A percentile compares a stretch with the other conserved stretches of the same genome.
These are phyloP conservation scores for Drosophila tristis DNA, from an alignment of 1,140 invertebrate genomes.

Conservation along the genomic window DNA sequence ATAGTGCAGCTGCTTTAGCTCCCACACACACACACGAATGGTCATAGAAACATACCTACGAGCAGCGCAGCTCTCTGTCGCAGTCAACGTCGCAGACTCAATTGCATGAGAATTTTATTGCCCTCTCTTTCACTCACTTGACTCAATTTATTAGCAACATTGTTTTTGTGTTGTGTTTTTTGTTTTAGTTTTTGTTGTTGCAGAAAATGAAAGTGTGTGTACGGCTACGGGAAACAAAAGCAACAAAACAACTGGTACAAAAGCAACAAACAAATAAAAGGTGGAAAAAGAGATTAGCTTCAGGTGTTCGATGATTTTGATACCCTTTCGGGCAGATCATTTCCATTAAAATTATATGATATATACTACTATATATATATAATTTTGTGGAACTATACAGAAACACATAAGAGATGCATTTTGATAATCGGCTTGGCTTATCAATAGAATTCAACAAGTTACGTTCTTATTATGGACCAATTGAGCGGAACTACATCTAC, in stretches of 20 bases:
- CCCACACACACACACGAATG: constrained; percentile 42
- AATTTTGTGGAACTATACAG: too few species aligned
- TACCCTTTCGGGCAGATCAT: too few species aligned
- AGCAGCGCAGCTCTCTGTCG: not conserved
- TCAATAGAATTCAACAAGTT: too few species aligned
- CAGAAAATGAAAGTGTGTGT: constrained; percentile 74
- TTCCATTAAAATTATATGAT: too few species aligned
- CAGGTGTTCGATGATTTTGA: too few species aligned
- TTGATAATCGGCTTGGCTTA: too few species aligned
- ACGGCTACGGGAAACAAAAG: constrained; percentile 15
- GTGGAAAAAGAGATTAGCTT: too few species aligned
- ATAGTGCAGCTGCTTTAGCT: constrained; percentile 16
- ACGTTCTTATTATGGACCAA: too few species aligned
- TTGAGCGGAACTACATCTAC: too few species aligned
- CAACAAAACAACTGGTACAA: not conserved
- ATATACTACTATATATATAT: too few species aligned
- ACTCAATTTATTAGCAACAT: constrained; percentile 74
- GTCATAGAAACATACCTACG: too few species aligned
- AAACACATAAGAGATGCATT: too few species aligned
- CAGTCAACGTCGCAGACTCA: constrained; percentile 53
- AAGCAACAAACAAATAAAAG: not conserved
- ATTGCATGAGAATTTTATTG: constrained; percentile 76
- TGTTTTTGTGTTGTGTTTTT: constrained; percentile 41
- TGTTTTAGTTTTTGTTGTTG: constrained; percentile 41
- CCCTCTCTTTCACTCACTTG: constrained; percentile 55